These are phyloP conservation scores for Epizoanthus rinbou DNA, from an alignment of 92 coral and sea anemone species.

Conservation along the genomic window DNA sequence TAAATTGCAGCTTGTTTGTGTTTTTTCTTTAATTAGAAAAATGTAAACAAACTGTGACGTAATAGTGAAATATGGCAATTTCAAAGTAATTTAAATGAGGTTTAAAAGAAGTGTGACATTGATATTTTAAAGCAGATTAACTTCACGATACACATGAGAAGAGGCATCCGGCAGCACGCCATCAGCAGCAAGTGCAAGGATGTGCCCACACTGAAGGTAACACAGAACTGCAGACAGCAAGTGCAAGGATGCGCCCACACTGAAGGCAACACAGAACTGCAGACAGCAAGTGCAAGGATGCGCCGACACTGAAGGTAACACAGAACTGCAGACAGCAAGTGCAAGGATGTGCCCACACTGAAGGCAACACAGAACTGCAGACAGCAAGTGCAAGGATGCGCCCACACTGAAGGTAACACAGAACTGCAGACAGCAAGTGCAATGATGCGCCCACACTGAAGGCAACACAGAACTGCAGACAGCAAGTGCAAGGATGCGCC, in stretches of 20 bases:
- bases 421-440: not conserved
- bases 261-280: not conserved
- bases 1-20: too few relatives aligned
- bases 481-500: not conserved
- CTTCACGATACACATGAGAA: not conserved
- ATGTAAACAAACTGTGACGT: too few relatives aligned
- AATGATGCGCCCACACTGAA: not conserved
- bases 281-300: not conserved
- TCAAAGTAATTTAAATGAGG: not conserved
- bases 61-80: not conserved
- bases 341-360: not conserved
- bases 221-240: not conserved
- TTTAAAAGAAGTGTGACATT: not conserved
- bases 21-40: too few relatives aligned
- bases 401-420: not conserved
- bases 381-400: not conserved
- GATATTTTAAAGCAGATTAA: too few relatives aligned
- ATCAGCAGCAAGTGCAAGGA: not conserved
- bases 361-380: not conserved
- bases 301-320: not conserved
- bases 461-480: not conserved
- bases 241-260: not conserved
- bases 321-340: not conserved
- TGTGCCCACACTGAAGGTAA: not conserved
- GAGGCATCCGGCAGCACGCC: not conserved